Percentiles rank a stretch among this genome's conserved stretches.
These are phyloP conservation scores for Oligia latruncula DNA, from an alignment of 2,888 invertebrate genomes.

Conservation along the genomic window DNA sequence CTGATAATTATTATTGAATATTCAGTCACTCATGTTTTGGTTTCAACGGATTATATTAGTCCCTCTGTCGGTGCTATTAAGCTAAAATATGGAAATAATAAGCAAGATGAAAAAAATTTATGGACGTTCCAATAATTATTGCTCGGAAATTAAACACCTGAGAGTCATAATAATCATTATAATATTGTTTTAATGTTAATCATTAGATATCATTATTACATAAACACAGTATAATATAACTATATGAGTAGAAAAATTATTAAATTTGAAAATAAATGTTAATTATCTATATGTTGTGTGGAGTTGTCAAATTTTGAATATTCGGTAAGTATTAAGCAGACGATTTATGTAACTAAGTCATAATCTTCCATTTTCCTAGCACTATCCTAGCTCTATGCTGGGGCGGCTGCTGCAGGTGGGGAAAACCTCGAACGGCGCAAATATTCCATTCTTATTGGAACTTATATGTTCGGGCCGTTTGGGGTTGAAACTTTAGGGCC, in stretches of 20 bases:
- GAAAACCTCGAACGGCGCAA: not conserved
- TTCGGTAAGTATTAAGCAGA: constrained; percentile 8
- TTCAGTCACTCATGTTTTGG: constrained; percentile 45
- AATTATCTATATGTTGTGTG: not conserved
- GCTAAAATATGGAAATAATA: constrained; percentile 29
- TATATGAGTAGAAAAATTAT: constrained; percentile 32
- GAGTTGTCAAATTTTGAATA: constrained; percentile 1
- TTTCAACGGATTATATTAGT: constrained; percentile 38
- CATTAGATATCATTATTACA: constrained; percentile 27
- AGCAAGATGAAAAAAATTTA: constrained; percentile 30
- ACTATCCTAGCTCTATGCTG: not conserved
- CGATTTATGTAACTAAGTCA: not conserved
- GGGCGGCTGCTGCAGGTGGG: not conserved
- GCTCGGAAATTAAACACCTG: constrained; percentile 42
- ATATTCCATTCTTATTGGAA: not conserved
- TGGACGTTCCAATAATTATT: constrained; percentile 30
- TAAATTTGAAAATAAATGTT: not conserved
- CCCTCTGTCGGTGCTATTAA: constrained; percentile 23
- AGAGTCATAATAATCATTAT: constrained; percentile 31
- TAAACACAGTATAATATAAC: constrained; percentile 25
- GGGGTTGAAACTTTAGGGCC: not conserved
- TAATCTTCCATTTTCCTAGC: not conserved
- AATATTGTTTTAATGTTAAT: constrained; percentile 41
- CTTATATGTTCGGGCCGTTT: not conserved
- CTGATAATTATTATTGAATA: constrained; percentile 44